These are phyloP conservation scores for Hypercompe scribonia DNA, from an alignment of 2,888 invertebrate genomes.

Conservation along the genomic window DNA sequence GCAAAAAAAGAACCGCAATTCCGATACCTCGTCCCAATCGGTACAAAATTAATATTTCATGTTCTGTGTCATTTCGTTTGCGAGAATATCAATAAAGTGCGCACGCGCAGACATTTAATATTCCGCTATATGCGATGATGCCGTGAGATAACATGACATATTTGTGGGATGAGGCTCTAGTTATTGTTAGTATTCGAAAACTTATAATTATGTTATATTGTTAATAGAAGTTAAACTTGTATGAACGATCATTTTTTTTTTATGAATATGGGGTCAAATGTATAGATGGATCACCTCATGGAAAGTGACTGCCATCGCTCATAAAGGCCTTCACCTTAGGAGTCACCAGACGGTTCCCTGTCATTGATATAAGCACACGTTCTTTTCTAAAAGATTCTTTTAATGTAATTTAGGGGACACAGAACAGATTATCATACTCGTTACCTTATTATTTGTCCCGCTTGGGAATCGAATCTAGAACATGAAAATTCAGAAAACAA, in stretches of 20 bases:
- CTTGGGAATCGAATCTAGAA: too few relatives aligned
- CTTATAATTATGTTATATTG: constrained; percentile 23
- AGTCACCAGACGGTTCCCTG: too few relatives aligned
- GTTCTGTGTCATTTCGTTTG: constrained; percentile 47
- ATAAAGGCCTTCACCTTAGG: too few relatives aligned
- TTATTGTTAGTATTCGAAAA: constrained; percentile 14
- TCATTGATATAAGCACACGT: too few relatives aligned
- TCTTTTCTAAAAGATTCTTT: too few relatives aligned
- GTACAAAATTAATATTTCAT: constrained; percentile 41
- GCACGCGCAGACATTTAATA: constrained; percentile 59
- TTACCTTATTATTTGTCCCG: too few relatives aligned
- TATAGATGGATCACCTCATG: too few relatives aligned
- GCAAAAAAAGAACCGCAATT: constrained; percentile 18
- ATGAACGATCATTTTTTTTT: background rate
- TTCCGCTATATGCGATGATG: constrained; percentile 59
- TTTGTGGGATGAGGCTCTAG: constrained; percentile 52
- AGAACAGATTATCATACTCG: too few relatives aligned
- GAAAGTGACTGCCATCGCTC: too few relatives aligned
- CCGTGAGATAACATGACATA: constrained; percentile 59
- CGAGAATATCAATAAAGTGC: constrained; percentile 57
- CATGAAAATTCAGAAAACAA: too few relatives aligned
- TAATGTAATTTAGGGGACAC: too few relatives aligned
- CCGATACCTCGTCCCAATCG: constrained; percentile 35
- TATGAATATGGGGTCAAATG: too few relatives aligned
- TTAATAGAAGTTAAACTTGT: constrained; percentile 12